These are phyloP conservation scores for Microtus richardsoni DNA, from an alignment of 2,113 vertebrate genomes.

Conservation along the genomic window DNA sequence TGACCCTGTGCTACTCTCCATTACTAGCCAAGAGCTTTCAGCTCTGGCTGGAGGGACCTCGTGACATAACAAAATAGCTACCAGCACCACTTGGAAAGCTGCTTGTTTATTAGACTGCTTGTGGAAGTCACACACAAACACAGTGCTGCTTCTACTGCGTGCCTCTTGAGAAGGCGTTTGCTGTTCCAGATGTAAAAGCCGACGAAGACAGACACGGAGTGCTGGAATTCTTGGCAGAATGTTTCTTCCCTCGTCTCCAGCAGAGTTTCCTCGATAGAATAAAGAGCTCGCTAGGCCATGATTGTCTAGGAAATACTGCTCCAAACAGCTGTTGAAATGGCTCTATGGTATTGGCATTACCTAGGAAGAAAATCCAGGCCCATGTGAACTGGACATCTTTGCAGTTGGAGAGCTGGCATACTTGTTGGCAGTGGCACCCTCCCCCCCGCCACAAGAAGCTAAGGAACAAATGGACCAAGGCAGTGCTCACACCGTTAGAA, in stretches of 20 bases:
- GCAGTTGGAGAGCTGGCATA: neutral
- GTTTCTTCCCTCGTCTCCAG: neutral
- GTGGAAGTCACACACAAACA: neutral
- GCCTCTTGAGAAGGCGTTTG: neutral
- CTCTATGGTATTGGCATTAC: neutral
- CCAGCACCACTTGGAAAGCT: neutral
- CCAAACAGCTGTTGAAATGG: neutral
- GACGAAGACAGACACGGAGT: neutral
- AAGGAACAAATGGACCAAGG: constrained; percentile 37
- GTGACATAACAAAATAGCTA: neutral
- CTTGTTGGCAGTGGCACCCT: constrained; percentile 14
- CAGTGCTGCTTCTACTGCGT: neutral
- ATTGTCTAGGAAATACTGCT: constrained; percentile 14
- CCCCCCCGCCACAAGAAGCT: neutral
- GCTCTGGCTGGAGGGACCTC: neutral
- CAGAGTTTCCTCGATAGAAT: constrained; percentile 31
- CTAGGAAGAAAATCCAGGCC: constrained; percentile 24
- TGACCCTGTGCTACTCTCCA: neutral
- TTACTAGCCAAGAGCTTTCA: neutral
- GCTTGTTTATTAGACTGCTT: neutral
- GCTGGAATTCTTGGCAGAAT: neutral
- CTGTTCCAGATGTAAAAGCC: neutral
- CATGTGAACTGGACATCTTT: neutral
- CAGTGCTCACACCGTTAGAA: constrained; percentile 55
- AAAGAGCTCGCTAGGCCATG: neutral